Percentiles rank a stretch among this genome's conserved stretches.
These are phyloP conservation scores for Drosophila ficusphila DNA, from an alignment of 1,140 invertebrate species.

Conservation along the genomic window DNA sequence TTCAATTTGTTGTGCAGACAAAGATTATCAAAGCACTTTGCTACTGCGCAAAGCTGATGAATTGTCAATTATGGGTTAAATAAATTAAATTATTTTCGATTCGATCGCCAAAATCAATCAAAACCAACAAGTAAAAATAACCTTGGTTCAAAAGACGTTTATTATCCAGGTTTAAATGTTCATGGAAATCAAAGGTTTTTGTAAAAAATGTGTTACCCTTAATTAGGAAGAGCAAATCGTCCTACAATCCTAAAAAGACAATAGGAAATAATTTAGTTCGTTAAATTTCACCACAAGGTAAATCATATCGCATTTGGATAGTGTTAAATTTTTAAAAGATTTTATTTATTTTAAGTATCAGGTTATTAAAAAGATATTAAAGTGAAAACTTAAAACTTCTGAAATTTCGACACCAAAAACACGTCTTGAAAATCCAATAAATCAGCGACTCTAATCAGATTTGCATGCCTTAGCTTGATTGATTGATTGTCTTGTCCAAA, in stretches of 20 bases:
- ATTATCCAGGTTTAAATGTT: no score
- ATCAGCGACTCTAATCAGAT: constrained; percentile 51
- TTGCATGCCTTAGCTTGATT: constrained; percentile 58
- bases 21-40: constrained; percentile 34
- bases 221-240: no score
- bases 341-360: no score
- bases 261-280: no score
- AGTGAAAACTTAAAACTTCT: background rate
- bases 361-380: background rate
- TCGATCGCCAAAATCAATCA: constrained; percentile 3
- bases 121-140: background rate
- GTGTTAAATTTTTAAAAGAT: no score
- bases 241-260: no score
- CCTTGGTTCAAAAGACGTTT: background rate
- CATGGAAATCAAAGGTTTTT: no score
- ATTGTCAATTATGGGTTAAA: constrained; percentile 10
- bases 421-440: constrained; percentile 14
- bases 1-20: constrained; percentile 28
- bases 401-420: background rate
- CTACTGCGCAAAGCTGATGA: constrained; percentile 31
- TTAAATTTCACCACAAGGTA: no score
- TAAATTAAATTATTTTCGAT: background rate
- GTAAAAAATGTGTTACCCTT: no score
- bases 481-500: constrained; percentile 50
- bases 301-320: no score